These are phyloP conservation scores for Phragmatobia fuliginosa DNA, from an alignment of 2,888 invertebrate genomes.

Conservation along the genomic window DNA sequence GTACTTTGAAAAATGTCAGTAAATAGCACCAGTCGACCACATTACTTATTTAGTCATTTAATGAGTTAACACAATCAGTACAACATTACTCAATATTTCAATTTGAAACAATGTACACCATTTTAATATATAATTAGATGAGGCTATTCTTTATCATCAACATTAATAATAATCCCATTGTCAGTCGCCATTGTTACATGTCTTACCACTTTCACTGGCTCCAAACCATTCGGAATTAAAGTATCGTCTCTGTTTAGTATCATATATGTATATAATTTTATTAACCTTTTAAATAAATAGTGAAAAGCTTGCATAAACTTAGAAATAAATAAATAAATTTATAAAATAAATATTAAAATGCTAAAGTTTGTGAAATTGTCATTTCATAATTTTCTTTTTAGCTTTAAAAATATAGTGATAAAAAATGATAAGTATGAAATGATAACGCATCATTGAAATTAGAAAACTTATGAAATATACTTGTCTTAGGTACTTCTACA, in stretches of 20 bases:
- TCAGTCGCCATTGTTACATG: conserved; percentile 35
- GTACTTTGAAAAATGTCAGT: too few relatives aligned
- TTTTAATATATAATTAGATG: conserved; percentile 24
- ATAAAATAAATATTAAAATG: too few relatives aligned
- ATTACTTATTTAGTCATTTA: too few relatives aligned
- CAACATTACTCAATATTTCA: conserved; percentile 4
- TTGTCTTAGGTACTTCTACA: too few relatives aligned
- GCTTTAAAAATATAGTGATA: too few relatives aligned
- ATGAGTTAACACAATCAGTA: not conserved
- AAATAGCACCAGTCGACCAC: too few relatives aligned
- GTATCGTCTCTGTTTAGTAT: not conserved
- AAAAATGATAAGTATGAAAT: too few relatives aligned
- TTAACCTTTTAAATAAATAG: not conserved
- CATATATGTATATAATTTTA: not conserved
- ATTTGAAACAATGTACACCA: conserved; percentile 1
- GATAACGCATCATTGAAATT: not conserved
- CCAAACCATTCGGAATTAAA: not conserved
- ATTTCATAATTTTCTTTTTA: not conserved
- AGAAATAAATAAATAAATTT: too few relatives aligned
- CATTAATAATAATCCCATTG: conserved; percentile 44
- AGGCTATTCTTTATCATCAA: conserved; percentile 34
- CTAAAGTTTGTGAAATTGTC: not conserved
- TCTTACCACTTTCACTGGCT: conserved; percentile 36
- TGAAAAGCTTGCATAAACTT: not conserved
- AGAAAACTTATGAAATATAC: not conserved